Evolutionary conservation across 2,797 vertebrate genomes (phyloP).

Genomic region (Valencia hispanica): DNA sequence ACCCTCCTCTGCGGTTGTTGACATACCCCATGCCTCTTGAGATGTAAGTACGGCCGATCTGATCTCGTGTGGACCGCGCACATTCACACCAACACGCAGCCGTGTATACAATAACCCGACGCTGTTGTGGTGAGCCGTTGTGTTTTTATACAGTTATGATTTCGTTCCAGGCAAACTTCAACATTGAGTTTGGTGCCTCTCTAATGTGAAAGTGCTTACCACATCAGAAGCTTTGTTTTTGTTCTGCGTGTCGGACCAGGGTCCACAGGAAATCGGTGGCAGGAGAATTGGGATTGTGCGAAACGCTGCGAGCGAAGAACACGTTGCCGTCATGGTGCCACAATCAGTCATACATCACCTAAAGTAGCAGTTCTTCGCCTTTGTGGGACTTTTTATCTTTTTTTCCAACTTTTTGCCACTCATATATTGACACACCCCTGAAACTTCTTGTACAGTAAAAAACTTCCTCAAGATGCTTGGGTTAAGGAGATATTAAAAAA

Average conservation of each 20-base stretch:
- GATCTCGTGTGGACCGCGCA: constrained; percentile 4
- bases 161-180: constrained; percentile 29
- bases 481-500: neutral
- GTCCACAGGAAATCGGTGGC: constrained; percentile 33
- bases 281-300: constrained; percentile 16
- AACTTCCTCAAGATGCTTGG: neutral
- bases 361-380: neutral
- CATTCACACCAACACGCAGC: neutral
- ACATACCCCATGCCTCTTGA: constrained; percentile 34
- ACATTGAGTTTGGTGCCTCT: constrained; percentile 12
- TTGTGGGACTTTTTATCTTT: neutral
- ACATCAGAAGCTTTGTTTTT: constrained; percentile 43
- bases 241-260: constrained; percentile 37
- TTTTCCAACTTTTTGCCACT: neutral
- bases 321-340: neutral
- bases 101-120: constrained; percentile 18
- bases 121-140: constrained; percentile 27
- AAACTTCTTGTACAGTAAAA: neutral
- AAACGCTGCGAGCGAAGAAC: neutral
- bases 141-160: constrained; percentile 19
- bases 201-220: constrained; percentile 44
- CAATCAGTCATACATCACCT: neutral
- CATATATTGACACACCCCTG: neutral
- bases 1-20: constrained; percentile 57
- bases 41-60: constrained; percentile 1